Evolutionary conservation across 2,113 vertebrate genomes (phyloP).

Genomic region (Peromyscus polionotus): DNA sequence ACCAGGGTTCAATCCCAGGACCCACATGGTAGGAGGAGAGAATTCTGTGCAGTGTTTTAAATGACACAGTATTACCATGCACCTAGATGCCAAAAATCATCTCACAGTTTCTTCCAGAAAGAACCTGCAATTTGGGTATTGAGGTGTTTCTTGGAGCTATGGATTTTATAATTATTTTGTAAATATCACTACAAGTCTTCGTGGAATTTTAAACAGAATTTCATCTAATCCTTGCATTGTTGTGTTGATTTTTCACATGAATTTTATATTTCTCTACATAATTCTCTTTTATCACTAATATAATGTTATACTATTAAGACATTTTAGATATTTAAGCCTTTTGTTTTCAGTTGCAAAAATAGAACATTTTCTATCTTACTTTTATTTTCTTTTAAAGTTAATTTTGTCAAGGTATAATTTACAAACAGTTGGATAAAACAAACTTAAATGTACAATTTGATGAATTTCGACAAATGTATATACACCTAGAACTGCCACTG

Average conservation of each 20-base stretch:
- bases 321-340: neutral
- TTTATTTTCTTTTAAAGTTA: neutral
- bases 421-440: neutral
- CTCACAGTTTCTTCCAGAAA: neutral
- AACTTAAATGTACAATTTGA: neutral
- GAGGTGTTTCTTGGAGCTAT: neutral
- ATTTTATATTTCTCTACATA: neutral
- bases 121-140: neutral
- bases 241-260: neutral
- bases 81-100: neutral
- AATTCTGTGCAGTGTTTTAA: neutral
- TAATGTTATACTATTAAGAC: neutral
- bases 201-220: neutral
- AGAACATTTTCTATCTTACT: neutral
- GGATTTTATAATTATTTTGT: constrained; percentile 16
- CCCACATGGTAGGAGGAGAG: neutral
- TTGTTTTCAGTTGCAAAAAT: neutral
- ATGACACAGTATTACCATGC: neutral
- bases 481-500: neutral
- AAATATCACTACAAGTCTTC: neutral
- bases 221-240: neutral
- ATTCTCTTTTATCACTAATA: neutral
- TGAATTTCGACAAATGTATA: neutral
- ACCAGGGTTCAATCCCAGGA: neutral
- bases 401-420: neutral